Base-by-base conservation (phyloP, 2,888 invertebrate genomes). In the Argyra leucocephala region DNA sequence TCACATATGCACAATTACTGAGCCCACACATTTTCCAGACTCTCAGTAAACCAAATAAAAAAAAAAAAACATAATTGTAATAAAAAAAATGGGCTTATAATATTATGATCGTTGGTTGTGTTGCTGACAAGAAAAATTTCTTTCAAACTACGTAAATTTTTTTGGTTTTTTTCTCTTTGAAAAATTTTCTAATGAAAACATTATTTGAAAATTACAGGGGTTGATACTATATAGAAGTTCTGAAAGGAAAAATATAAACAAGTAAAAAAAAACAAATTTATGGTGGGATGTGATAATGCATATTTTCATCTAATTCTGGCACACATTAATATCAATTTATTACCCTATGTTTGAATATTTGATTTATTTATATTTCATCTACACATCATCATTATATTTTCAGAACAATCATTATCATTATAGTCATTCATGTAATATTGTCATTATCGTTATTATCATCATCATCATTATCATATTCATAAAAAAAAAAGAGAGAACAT, bases 311-410 rank as follows among this genome's bases (percentile, higher is more conserved):
- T 48, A 18, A 48, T 48, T 48, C 48, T 48, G 48, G 18, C 48
- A 48, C 18, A 48, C 48, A 48, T 48, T 48, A 48, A 48, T 48
- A 48, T 48, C 48, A 48, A 48, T 48, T 48, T 48, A 48, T 48
- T 48, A 48, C 48, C 48, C 48, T 48, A n/a, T 48, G 18, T 48
- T 1, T n/a, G 48, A 48, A 48, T 48, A 18, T 48, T 48, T 48
- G 48, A 48, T 48, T 48, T 48, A 48, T 48, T 48, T 48, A 48
- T 48, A 18, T 48, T 48, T 48, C 18, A 48, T 48, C 48, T 18
- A 7, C 31, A 31, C 10, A 31, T 31, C 10, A 48, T 5, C 18
- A 48, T 48, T n/a, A 48, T 37, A 10, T 37, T 18, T 18, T 48
- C 48, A 48, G 12, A 9, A 48, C 18, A 9, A 48, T 48, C 18